These are phyloP conservation scores for Solea solea DNA, from an alignment of 2,113 vertebrate species.

Conservation along the genomic window DNA sequence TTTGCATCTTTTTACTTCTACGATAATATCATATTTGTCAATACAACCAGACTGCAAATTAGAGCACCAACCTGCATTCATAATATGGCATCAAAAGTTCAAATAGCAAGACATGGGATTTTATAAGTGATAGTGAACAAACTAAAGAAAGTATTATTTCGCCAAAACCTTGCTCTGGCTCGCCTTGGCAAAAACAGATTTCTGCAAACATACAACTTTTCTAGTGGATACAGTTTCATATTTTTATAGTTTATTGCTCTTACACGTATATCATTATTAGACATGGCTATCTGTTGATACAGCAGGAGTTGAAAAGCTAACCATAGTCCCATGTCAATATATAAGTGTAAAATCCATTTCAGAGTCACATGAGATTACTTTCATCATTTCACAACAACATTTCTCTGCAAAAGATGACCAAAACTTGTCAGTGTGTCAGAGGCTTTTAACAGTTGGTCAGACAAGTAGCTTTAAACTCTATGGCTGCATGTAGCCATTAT, in stretches of 20 bases:
- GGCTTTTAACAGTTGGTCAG: slow-evolving; percentile 16
- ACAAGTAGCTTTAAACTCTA: slow-evolving; percentile 58
- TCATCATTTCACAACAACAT: not conserved
- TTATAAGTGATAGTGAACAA: not conserved
- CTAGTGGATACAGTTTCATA: not conserved
- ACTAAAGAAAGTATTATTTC: not conserved
- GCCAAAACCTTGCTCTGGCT: too few relatives aligned
- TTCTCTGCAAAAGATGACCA: slow-evolving; percentile 38
- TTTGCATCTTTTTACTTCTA: slow-evolving; percentile 18
- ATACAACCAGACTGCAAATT: slow-evolving; percentile 14
- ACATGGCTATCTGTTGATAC: not conserved
- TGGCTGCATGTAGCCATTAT: slow-evolving; percentile 64
- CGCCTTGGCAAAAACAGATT: not conserved
- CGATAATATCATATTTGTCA: not conserved
- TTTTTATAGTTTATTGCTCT: too few relatives aligned
- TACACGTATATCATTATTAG: not conserved
- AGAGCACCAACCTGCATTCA: slow-evolving; percentile 9
- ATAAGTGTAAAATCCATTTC: not conserved
- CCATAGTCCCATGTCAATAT: not conserved
- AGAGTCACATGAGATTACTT: not conserved
- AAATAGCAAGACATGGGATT: not conserved
- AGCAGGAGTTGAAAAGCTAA: not conserved
- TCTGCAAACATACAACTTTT: not conserved
- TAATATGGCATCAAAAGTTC: slow-evolving; percentile 13
- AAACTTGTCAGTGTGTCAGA: slow-evolving; percentile 26